phyloP scores from a whole-genome alignment of 2,888 invertebrate genomes.

The Antheraea yamamai region DNA sequence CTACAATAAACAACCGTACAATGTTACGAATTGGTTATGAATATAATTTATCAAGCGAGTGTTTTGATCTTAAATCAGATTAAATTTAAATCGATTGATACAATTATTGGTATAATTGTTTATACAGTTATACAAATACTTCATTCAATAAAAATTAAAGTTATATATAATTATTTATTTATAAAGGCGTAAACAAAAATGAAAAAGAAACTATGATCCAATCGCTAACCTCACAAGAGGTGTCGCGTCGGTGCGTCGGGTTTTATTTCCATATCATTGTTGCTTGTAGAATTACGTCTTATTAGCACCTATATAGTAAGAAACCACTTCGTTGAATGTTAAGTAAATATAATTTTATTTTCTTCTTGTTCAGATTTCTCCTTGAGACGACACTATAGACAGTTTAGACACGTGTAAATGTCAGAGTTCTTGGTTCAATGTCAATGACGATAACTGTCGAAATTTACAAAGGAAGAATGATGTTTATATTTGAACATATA shows the following conservation, averaged over 20 bases:
- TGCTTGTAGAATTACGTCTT: constrained; percentile 2
- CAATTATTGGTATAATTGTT: too few species aligned
- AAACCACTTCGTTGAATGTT: constrained; percentile 2
- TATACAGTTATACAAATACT: not conserved
- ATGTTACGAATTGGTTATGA: too few species aligned
- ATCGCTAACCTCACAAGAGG: not conserved
- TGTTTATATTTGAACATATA: not conserved
- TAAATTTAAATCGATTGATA: too few species aligned
- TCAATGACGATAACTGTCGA: constrained; percentile 34
- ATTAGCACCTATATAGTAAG: constrained; percentile 7
- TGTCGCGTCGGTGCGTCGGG: not conserved
- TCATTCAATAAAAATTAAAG: not conserved
- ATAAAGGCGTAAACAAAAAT: not conserved
- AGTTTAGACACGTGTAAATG: constrained; percentile 32
- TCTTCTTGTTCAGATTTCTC: constrained; percentile 28
- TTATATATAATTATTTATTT: not conserved
- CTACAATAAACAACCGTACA: too few species aligned
- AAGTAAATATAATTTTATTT: constrained; percentile 15
- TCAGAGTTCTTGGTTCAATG: constrained; percentile 40
- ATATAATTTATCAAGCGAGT: too few species aligned
- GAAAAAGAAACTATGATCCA: not conserved
- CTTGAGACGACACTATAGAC: constrained; percentile 27
- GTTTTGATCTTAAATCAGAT: too few species aligned
- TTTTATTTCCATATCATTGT: constrained; percentile 3
- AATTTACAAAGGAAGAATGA: constrained; percentile 28